Conservation (phyloP, 2,113 vertebrate species). For the Nipponia nippon region DNA sequence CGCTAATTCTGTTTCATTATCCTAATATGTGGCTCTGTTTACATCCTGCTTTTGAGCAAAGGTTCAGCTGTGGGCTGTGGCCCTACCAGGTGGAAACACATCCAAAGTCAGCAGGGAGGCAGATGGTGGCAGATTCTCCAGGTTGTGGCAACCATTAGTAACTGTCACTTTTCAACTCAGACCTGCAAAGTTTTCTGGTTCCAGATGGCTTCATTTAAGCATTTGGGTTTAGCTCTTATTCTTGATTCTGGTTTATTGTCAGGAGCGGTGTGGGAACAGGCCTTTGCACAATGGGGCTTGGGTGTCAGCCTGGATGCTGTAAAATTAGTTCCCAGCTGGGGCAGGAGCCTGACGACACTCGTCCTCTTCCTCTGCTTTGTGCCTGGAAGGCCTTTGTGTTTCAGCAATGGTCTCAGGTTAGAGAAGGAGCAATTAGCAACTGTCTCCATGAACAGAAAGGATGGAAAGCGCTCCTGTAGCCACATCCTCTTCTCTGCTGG, state of each 20-base stretch:
- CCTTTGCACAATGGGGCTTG: accelerated
- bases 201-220: not conserved
- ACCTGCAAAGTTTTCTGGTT: not conserved
- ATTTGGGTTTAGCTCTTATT: not conserved
- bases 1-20: not conserved
- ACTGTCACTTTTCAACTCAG: not conserved
- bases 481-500: not conserved
- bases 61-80: not conserved
- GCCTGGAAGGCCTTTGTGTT: not conserved
- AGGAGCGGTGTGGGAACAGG: not conserved
- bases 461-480: not conserved
- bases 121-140: slow-evolving; percentile 1
- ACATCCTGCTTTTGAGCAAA: not conserved
- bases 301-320: not conserved
- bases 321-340: not conserved
- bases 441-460: not conserved
- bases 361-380: not conserved
- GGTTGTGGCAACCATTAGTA: not conserved
- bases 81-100: not conserved
- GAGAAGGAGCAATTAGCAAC: not conserved
- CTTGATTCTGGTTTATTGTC: not conserved
- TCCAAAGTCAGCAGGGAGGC: not conserved
- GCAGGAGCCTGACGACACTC: not conserved
- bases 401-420: not conserved
- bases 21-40: not conserved